phyloP scores from a whole-genome alignment of 2,113 vertebrate species.

The Corvus moneduloides region DNA sequence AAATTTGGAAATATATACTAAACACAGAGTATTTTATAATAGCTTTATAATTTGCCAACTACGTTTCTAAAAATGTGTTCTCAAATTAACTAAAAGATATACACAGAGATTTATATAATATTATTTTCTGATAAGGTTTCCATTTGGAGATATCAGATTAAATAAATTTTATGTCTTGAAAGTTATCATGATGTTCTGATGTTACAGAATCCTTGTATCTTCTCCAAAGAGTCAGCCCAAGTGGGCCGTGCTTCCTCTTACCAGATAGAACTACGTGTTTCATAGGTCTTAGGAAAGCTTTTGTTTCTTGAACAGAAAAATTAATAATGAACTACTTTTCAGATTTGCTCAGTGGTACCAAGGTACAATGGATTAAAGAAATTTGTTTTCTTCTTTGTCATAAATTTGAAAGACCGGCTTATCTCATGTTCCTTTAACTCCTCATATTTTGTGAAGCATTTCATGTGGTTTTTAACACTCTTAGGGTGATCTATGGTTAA shows the following conservation, averaged over 20 bases:
- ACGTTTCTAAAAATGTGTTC: neutral
- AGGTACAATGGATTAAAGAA: neutral
- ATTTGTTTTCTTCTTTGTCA: neutral
- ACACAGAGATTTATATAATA: neutral
- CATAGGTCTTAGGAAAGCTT: neutral
- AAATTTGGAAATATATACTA: neutral
- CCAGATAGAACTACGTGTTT: neutral
- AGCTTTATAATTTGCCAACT: neutral
- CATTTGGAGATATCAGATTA: neutral
- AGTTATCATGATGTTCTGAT: neutral
- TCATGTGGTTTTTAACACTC: neutral
- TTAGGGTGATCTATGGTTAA: neutral
- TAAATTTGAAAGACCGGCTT: neutral
- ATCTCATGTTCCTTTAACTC: neutral
- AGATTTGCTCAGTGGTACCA: neutral
- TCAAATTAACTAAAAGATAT: neutral
- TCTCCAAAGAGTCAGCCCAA: neutral
- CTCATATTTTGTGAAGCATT: neutral
- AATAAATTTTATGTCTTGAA: neutral
- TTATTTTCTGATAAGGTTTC: neutral
- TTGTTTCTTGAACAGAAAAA: neutral
- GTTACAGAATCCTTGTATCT: neutral
- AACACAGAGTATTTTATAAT: neutral
- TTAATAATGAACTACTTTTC: neutral
- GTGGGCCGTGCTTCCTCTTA: neutral